Evolutionary conservation across 2,888 invertebrate species (phyloP), one percentile per base, ranked within the genome.

Genomic region (Drosophila anomalata): DNA sequence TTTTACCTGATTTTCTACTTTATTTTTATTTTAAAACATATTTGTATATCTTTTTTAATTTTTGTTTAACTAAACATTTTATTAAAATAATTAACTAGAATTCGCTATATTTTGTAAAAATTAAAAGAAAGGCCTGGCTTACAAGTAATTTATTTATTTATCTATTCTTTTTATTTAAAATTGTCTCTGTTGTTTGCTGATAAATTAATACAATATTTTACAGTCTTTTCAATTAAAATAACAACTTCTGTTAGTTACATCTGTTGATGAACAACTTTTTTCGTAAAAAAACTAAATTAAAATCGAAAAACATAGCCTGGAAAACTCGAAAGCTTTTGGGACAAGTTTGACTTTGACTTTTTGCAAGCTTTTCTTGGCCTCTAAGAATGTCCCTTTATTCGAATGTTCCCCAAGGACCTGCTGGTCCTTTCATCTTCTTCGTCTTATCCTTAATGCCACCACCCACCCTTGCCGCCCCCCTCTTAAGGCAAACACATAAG

Each of bases 281-380:
- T 33, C 33, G n/a, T 33, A 33, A 33, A 6, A n/a, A 33, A 33
- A 33, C 6, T 4, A 3, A 24, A 5, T 0, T 24, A 52, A 17
- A 57, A 26, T 61, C 2, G 31, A 42, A 47, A 0, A 42, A 42
- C 57, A 75, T 14, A 22, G 26, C 12, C 0, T 36, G 3, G 14
- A 2, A n/a, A n/a, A 14, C 1, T 3, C 29, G 47, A 47, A 47
- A 59, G 33, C 51, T n/a, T 24, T 59, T 69, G 48, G 68, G 59
- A 69, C 70, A 59, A 12, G 20, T 2, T 17, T 2, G 6, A 9
- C 3, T 9, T 5, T 5, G 8, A n/a, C 17, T 11, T 29, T 29
- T 5, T 2, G 2, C 4, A 44, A 20, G 20, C 7, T n/a, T 3
- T n/a, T 20, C 12, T n/a, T 7, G 4, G 11, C n/a, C 8, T 7